Conservation (phyloP, 2,113 vertebrate genomes). For the Sitta europaea region DNA sequence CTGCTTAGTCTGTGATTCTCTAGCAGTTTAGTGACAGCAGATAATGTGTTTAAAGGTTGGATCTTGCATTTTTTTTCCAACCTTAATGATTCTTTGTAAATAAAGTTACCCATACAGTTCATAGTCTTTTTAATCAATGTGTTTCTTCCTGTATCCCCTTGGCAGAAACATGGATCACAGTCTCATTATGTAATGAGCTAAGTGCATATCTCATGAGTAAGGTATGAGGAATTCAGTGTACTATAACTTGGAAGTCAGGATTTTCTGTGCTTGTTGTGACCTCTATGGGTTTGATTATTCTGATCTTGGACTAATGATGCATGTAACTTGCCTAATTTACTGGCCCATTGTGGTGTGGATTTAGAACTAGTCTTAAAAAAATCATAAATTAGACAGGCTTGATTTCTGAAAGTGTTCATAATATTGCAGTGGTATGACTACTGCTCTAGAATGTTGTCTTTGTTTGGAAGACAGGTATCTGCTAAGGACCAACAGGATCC, state of each 20-base stretch:
- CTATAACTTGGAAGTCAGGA: neutral
- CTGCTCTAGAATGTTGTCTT: neutral
- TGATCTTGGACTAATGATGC: neutral
- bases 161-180: neutral
- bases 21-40: neutral
- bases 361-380: neutral
- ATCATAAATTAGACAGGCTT: neutral
- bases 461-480: too few species aligned
- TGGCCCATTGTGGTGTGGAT: neutral
- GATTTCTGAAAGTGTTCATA: neutral
- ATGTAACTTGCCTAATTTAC: neutral
- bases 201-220: too few species aligned
- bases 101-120: neutral
- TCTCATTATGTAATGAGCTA: neutral
- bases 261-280: neutral
- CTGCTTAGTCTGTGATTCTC: neutral
- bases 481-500: too few species aligned
- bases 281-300: neutral
- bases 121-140: neutral
- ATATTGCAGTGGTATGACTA: neutral
- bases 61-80: neutral
- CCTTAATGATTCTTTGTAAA: neutral
- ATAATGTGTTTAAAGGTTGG: neutral
- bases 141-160: neutral
- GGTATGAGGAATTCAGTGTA: neutral